A percentile compares a stretch with the other conserved stretches of the same genome.
Conservation (phyloP, 2,113 vertebrate species). For the Equus quagga region DNA sequence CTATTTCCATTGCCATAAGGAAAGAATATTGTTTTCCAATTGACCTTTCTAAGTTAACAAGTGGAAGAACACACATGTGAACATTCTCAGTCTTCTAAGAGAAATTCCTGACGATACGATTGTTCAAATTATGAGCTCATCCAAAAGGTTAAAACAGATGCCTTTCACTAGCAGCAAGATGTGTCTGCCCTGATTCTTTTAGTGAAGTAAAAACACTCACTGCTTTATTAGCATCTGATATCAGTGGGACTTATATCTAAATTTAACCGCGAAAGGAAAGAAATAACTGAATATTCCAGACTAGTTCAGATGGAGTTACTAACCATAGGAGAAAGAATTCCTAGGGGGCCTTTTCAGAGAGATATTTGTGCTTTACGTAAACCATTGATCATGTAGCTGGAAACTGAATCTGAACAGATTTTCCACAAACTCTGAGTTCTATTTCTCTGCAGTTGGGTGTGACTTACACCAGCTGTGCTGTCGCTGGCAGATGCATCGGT, state of each 20-base stretch:
- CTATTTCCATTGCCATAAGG: neutral
- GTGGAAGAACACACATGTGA: neutral
- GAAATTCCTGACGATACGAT: neutral
- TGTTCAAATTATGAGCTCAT: neutral
- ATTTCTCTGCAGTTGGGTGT: neutral
- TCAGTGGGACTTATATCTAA: neutral
- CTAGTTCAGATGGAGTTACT: neutral
- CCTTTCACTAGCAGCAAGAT: neutral
- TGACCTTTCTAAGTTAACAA: neutral
- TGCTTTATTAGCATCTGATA: neutral
- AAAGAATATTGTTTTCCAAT: neutral
- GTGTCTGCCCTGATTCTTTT: neutral
- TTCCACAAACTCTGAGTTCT: constrained; percentile 50
- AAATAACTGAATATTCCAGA: constrained; percentile 28
- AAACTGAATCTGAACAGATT: constrained; percentile 67
- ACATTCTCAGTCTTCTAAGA: neutral
- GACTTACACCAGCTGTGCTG: constrained; percentile 69
- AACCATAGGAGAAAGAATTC: constrained; percentile 13
- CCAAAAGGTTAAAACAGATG: neutral
- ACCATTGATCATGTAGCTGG: constrained; percentile 35
- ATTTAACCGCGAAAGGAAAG: constrained; percentile 27
- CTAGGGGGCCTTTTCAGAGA: constrained; percentile 12
- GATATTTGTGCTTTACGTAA: neutral
- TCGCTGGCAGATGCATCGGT: constrained; percentile 32
- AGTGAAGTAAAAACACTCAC: neutral